A percentile compares a stretch with the other conserved stretches of the same genome.
Conservation (phyloP, 2,113 vertebrate species). For the Neopipo cinnamomea region DNA sequence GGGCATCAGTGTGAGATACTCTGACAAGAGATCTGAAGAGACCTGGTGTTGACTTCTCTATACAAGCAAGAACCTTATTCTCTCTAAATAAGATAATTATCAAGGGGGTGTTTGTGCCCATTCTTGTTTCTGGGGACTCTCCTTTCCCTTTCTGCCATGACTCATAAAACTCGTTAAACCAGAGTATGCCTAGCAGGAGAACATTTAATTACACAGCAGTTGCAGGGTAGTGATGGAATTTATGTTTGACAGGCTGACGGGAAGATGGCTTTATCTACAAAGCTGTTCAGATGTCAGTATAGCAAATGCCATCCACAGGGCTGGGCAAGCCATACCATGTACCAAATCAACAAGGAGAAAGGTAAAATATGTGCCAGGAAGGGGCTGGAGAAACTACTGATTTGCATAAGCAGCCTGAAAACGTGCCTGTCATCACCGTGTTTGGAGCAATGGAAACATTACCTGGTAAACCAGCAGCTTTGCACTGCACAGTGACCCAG, state of each 20-base stretch:
- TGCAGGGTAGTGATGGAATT: slow-evolving; percentile 5
- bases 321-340: neutral
- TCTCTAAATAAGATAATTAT: slow-evolving; percentile 15
- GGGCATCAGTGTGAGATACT: neutral
- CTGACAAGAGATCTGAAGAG: neutral
- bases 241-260: slow-evolving; percentile 14
- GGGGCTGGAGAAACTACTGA: neutral
- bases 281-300: neutral
- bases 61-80: neutral
- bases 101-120: neutral
- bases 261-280: slow-evolving; percentile 34
- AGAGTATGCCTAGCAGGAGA: slow-evolving; percentile 31
- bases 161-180: slow-evolving; percentile 46
- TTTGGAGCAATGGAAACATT: slow-evolving; percentile 31
- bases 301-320: neutral
- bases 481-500: slow-evolving; percentile 10
- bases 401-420: slow-evolving; percentile 28
- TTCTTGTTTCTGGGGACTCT: slow-evolving; percentile 41
- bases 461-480: slow-evolving; percentile 23
- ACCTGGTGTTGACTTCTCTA: neutral
- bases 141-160: slow-evolving; percentile 18
- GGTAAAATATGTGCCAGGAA: neutral
- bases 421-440: neutral
- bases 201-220: slow-evolving; percentile 46
- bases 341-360: neutral